phyloP scores from a whole-genome alignment of 2,797 vertebrate genomes.

The Lerista edwardsae region DNA sequence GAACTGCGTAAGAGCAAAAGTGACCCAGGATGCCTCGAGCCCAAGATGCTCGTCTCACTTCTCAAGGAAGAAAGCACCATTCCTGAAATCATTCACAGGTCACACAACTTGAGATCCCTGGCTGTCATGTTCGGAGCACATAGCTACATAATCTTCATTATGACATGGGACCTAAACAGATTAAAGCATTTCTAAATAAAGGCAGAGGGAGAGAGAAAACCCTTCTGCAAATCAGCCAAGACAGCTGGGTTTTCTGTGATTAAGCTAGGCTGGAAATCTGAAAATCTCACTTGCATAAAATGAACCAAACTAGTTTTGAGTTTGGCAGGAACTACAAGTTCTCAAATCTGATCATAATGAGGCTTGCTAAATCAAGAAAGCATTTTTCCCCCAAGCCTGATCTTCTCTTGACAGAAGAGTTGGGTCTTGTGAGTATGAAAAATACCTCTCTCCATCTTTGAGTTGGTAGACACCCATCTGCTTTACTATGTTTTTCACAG shows the following conservation, averaged over 20 bases:
- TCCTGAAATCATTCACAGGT: constrained; percentile 12
- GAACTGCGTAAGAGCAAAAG: constrained; percentile 25
- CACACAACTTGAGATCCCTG: constrained; percentile 28
- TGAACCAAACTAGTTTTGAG: not conserved
- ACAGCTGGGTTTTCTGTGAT: not conserved
- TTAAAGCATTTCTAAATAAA: constrained; percentile 41
- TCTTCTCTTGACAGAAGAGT: not conserved
- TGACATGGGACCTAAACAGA: constrained; percentile 19
- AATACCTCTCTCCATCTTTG: not conserved
- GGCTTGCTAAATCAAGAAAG: not conserved
- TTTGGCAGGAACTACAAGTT: not conserved
- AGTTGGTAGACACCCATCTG: not conserved
- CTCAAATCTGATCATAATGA: not conserved
- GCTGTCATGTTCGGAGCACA: constrained; percentile 23
- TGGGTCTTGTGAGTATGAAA: not conserved
- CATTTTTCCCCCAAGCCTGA: not conserved
- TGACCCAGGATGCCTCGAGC: constrained; percentile 14
- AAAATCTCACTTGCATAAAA: constrained; percentile 12
- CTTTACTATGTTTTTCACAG: not conserved
- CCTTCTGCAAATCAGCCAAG: constrained; percentile 27
- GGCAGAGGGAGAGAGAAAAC: constrained; percentile 1
- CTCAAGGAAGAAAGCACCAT: not conserved
- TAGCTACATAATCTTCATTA: constrained; percentile 42
- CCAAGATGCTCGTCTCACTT: constrained; percentile 11
- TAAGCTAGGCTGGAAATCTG: not conserved